These are phyloP conservation scores for Petrosia ficiformis DNA, from an alignment of 37 sponge, comb jelly and placozoan genomes.

Conservation along the genomic window DNA sequence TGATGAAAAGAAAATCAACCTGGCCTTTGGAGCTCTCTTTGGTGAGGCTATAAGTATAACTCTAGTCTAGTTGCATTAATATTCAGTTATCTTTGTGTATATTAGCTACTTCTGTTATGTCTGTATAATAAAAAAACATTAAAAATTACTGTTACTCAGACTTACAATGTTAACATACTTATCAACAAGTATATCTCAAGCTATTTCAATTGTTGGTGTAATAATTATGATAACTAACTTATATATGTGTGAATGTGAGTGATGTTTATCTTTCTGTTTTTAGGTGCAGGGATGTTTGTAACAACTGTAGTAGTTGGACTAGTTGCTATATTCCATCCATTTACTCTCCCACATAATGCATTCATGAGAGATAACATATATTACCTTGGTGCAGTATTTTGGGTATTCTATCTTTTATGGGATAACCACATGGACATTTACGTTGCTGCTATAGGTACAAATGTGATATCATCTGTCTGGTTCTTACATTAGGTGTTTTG, in stretches of 20 bases:
- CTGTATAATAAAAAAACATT: no score
- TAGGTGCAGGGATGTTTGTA: conserved; percentile 98
- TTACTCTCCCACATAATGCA: conserved; percentile 80
- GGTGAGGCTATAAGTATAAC: conserved; percentile 27
- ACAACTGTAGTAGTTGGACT: conserved; percentile 87
- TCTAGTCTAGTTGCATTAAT: no score
- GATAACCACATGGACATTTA: conserved; percentile 43
- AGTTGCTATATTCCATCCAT: conserved; percentile 72
- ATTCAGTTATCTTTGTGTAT: no score
- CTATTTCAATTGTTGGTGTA: no score
- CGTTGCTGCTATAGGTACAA: conserved; percentile 58
- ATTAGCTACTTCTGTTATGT: no score
- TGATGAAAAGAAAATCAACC: conserved; percentile 53
- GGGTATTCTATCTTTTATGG: conserved; percentile 88
- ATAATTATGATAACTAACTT: no score
- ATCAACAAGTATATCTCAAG: no score
- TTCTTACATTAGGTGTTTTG: no score
- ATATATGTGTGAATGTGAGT: no score
- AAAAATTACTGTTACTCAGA: no score
- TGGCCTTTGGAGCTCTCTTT: conserved; percentile 96
- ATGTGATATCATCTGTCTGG: no score
- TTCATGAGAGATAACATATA: conserved; percentile 95
- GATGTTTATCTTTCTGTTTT: background rate
- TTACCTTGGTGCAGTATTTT: conserved; percentile 77
- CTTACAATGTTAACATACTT: no score